These are phyloP conservation scores for Botia kubotai DNA, from an alignment of 2,797 vertebrate species.

Conservation along the genomic window DNA sequence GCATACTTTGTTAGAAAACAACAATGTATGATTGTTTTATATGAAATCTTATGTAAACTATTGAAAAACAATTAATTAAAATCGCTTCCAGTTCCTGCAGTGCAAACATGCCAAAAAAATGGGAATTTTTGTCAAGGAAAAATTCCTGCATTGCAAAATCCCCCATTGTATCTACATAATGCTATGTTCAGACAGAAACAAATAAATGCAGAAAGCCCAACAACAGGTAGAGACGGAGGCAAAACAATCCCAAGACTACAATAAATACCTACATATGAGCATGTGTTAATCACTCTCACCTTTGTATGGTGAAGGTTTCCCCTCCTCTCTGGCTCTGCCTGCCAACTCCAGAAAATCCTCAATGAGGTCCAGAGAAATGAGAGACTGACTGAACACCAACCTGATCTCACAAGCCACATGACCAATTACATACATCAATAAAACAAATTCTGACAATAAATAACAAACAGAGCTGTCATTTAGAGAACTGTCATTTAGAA, in stretches of 20 bases:
- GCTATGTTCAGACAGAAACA: no score
- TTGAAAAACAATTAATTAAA: no score
- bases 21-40: no score
- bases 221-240: neutral
- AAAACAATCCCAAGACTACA: neutral
- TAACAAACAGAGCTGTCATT: neutral
- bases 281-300: slow-evolving; percentile 71
- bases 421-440: neutral
- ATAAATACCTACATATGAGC: neutral
- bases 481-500: no score
- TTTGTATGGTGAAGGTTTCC: slow-evolving; percentile 89
- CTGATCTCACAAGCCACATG: slow-evolving; percentile 71
- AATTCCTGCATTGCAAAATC: no score
- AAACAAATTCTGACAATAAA: neutral
- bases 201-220: neutral
- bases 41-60: no score
- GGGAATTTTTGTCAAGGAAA: no score
- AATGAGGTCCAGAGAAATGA: slow-evolving; percentile 97
- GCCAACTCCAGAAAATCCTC: slow-evolving; percentile 96
- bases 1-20: no score
- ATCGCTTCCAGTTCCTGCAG: no score
- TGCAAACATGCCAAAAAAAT: no score
- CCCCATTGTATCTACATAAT: no score
- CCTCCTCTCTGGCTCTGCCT: slow-evolving; percentile 86
- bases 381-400: slow-evolving; percentile 97